Evolutionary conservation across 1,140 invertebrate species (phyloP).

Genomic region (Prorops nasuta): DNA sequence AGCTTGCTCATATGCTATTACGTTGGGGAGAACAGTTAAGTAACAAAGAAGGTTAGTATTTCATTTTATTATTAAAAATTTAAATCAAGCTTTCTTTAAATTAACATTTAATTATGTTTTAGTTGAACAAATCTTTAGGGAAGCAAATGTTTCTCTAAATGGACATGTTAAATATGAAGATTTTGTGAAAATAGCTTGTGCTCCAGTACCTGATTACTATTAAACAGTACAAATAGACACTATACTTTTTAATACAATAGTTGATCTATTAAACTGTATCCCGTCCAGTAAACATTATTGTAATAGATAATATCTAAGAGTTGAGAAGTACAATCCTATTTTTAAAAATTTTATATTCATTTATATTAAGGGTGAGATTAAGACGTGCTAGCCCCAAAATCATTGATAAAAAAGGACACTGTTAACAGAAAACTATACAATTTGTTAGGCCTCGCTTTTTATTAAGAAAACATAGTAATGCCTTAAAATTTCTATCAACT

Average conservation of each 20-base stretch:
- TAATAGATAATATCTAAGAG: no score
- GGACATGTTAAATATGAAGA: slow-evolving; percentile 87
- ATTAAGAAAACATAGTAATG: no score
- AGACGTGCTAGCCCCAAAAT: no score
- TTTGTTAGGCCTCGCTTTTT: no score
- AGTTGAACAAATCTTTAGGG: slow-evolving; percentile 91
- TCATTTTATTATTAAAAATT: neutral
- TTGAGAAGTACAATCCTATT: no score
- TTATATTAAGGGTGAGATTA: no score
- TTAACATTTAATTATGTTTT: slow-evolving; percentile 17
- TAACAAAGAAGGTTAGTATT: slow-evolving; percentile 74
- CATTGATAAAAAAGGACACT: no score
- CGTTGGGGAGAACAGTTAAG: slow-evolving; percentile 90
- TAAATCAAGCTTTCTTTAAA: slow-evolving; percentile 5
- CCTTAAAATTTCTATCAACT: no score
- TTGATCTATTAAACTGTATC: no score
- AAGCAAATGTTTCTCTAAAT: slow-evolving; percentile 83
- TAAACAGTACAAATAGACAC: slow-evolving; percentile 47
- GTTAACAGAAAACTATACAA: no score
- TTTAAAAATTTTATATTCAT: no score
- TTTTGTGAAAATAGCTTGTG: slow-evolving; percentile 91
- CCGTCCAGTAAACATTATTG: no score
- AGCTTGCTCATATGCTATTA: slow-evolving; percentile 83
- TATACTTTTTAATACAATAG: slow-evolving; percentile 2
- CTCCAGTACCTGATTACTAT: slow-evolving; percentile 93